Evolutionary conservation across 2,797 vertebrate species (phyloP).

Genomic region (Acrocephalus scirpaceus): DNA sequence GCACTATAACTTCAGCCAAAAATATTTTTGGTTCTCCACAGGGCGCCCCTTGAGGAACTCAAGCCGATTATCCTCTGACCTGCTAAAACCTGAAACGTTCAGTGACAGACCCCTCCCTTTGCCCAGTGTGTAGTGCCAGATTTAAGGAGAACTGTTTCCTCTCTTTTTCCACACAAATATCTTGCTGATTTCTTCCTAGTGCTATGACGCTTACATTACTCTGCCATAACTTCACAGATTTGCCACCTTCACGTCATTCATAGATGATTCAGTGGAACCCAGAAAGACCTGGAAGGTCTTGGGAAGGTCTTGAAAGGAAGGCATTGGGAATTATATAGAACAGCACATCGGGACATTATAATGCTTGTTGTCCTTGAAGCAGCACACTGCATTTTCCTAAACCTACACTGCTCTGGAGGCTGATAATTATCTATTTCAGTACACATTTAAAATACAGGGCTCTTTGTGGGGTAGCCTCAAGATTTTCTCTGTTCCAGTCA

Average conservation of each 20-base stretch:
- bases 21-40: too few relatives aligned
- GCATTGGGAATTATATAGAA: background rate
- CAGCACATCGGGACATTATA: background rate
- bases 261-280: background rate
- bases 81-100: background rate
- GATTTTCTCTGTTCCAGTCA: background rate
- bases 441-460: background rate
- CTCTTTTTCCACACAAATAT: background rate
- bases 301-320: background rate
- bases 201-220: background rate
- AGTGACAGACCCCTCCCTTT: background rate
- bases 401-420: background rate
- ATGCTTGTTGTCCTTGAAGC: background rate
- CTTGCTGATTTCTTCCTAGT: background rate
- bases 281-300: background rate
- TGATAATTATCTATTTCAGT: background rate
- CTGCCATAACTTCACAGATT: background rate
- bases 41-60: background rate
- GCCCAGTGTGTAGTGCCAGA: background rate
- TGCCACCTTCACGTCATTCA: background rate
- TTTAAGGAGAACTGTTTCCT: background rate
- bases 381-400: background rate
- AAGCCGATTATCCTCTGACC: background rate
- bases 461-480: background rate
- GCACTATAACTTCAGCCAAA: background rate